Percentiles rank a stretch among this genome's conserved stretches.
phyloP scores from a whole-genome alignment of 2,888 invertebrate species.

The Diaphora mendica region DNA sequence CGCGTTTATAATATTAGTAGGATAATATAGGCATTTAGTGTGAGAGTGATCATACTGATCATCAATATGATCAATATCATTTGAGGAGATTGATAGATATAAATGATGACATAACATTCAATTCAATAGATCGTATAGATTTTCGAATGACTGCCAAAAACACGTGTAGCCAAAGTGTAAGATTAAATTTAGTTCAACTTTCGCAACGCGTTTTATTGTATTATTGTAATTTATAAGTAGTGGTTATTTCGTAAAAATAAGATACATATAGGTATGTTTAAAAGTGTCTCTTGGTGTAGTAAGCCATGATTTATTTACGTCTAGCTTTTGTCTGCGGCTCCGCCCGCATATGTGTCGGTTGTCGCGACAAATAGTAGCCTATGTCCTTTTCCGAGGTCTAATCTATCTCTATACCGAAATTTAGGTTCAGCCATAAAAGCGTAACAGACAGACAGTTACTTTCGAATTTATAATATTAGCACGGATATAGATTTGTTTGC shows the following conservation, averaged over 20 bases:
- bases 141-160: conserved; percentile 34
- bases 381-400: too few species aligned
- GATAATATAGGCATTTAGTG: too few species aligned
- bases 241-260: not conserved
- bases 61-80: not conserved
- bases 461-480: too few species aligned
- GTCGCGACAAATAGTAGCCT: too few species aligned
- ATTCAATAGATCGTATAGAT: conserved; percentile 14
- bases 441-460: too few species aligned
- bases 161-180: conserved; percentile 27
- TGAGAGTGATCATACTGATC: too few species aligned
- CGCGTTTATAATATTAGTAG: too few species aligned
- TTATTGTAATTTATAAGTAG: not conserved
- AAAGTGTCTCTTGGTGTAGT: not conserved
- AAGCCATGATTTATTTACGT: not conserved
- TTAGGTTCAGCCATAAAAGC: too few species aligned
- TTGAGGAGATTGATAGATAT: not conserved
- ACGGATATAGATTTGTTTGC: not conserved
- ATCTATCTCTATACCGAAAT: too few species aligned
- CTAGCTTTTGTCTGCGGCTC: too few species aligned
- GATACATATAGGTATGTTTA: too few species aligned
- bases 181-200: not conserved
- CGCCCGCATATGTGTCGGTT: too few species aligned
- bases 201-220: not conserved
- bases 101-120: conserved; percentile 20